Percentiles rank a stretch among this genome's conserved stretches.
phyloP scores from a whole-genome alignment of 2,113 vertebrate genomes.

The Sphaerodactylus townsendi region DNA sequence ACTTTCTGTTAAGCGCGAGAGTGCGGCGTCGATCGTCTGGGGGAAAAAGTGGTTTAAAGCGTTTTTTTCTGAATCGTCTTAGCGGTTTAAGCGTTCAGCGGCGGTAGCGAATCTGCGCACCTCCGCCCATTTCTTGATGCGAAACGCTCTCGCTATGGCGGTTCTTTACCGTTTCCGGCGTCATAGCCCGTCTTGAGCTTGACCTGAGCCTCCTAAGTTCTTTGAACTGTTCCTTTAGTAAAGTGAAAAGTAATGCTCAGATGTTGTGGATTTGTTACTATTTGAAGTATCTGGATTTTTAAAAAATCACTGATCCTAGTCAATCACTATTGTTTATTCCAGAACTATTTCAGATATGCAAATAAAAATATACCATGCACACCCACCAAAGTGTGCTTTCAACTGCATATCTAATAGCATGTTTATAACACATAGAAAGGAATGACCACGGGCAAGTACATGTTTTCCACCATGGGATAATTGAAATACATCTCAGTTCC shows the following conservation, averaged over 20 bases:
- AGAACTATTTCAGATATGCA: background rate
- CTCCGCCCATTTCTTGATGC: no score
- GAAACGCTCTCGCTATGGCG: no score
- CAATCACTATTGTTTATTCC: no score
- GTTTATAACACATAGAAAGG: background rate
- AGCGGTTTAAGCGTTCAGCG: no score
- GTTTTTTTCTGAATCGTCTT: no score
- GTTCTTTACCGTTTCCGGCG: no score
- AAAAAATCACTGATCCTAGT: background rate
- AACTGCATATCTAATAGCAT: background rate
- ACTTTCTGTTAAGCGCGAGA: no score
- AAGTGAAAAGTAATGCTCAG: background rate
- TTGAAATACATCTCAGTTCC: background rate
- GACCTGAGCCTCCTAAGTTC: background rate
- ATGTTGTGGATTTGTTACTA: background rate
- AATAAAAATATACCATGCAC: background rate
- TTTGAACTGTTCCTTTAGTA: background rate
- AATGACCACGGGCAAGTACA: no score
- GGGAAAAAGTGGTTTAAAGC: no score
- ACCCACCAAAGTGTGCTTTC: background rate
- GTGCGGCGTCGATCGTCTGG: no score
- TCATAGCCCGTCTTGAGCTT: no score
- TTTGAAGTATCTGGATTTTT: background rate
- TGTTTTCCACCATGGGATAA: background rate
- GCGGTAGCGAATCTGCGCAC: no score